Conservation (phyloP, 2,888 invertebrate species). For the Tinea trinotella region DNA sequence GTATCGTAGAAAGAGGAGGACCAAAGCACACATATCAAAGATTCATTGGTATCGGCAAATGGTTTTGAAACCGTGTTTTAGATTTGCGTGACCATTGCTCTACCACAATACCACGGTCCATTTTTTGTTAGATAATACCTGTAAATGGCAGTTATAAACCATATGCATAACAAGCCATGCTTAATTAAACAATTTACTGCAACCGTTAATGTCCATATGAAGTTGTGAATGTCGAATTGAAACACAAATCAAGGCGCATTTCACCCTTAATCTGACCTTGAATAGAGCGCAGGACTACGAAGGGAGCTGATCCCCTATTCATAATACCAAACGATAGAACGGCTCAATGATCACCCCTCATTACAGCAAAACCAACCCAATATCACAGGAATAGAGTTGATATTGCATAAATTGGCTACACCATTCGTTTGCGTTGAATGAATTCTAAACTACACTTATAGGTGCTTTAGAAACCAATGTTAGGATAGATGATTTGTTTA, state of each 20-base stretch:
- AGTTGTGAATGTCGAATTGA: not conserved
- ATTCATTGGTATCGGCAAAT: too few relatives aligned
- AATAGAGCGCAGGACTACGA: not conserved
- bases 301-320: conserved; percentile 14
- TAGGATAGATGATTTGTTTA: too few relatives aligned
- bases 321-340: not conserved
- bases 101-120: too few relatives aligned
- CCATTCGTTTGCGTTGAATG: not conserved
- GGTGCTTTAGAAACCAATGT: not conserved
- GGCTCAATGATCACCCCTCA: not conserved
- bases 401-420: not conserved
- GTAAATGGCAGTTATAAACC: too few relatives aligned
- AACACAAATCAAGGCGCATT: conserved; percentile 2
- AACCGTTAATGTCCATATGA: not conserved
- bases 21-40: too few relatives aligned
- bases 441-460: not conserved
- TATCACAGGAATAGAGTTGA: not conserved
- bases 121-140: too few relatives aligned
- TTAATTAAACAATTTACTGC: not conserved
- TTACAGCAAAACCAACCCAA: not conserved
- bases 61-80: too few relatives aligned
- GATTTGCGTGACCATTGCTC: too few relatives aligned
- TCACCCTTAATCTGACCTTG: conserved; percentile 11
- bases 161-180: not conserved
- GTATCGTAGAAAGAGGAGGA: too few relatives aligned